phyloP scores from a whole-genome alignment of 2,888 invertebrate genomes.

The Spodoptera picta region DNA sequence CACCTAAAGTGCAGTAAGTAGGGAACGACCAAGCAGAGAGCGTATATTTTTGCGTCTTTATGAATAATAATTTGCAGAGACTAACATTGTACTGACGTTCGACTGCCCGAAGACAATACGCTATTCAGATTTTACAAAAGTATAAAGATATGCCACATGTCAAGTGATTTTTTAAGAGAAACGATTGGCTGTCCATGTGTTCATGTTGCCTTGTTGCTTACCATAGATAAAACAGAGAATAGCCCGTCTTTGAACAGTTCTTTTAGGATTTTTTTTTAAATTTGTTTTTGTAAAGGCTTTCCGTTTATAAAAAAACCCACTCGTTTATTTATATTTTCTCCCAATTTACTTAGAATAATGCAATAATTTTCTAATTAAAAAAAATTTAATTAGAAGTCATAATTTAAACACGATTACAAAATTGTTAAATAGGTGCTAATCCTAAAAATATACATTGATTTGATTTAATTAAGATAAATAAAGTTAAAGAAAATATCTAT shows the following conservation, averaged over 20 bases:
- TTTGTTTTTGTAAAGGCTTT: too few species aligned
- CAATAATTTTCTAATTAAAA: too few species aligned
- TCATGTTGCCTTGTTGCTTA: neutral
- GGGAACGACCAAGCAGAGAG: constrained; percentile 17
- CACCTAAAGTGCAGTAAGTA: constrained; percentile 2
- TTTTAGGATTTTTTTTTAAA: neutral
- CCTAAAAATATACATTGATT: too few species aligned
- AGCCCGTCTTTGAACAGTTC: too few species aligned
- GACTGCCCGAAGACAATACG: constrained; percentile 35
- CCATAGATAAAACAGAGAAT: neutral
- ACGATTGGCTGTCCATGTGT: neutral
- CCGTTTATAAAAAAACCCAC: too few species aligned
- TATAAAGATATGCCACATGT: constrained; percentile 16
- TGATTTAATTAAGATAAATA: too few species aligned
- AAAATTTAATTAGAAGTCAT: too few species aligned
- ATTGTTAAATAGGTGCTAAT: too few species aligned
- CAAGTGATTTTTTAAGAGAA: constrained; percentile 20
- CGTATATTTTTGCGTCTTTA: constrained; percentile 37
- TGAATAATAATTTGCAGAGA: constrained; percentile 44
- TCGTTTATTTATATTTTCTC: too few species aligned
- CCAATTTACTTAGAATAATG: too few species aligned
- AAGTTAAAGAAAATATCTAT: too few species aligned
- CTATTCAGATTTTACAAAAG: constrained; percentile 31
- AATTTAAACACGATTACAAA: too few species aligned
- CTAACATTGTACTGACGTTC: constrained; percentile 32